Evolutionary conservation across 2,113 vertebrate genomes (phyloP), one percentile per base, ranked within the genome.

Genomic region (Xyliphius kryptos): DNA sequence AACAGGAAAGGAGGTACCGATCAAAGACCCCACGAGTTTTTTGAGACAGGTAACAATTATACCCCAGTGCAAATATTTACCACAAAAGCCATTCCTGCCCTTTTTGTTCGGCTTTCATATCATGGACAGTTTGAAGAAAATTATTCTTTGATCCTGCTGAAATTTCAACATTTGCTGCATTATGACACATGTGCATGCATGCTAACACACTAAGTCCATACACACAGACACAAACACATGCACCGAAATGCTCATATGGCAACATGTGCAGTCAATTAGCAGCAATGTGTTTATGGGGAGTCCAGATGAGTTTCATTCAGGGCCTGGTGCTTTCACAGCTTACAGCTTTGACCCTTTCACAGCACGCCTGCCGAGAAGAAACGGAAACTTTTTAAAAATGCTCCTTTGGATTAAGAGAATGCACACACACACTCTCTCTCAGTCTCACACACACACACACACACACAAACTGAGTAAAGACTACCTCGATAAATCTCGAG

Each of bases 21-120:
- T n/a, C n/a, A n/a, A n/a, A n/a, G n/a, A n/a, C n/a, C n/a, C n/a
- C n/a, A n/a, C n/a, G n/a, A n/a, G n/a, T n/a, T n/a, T n/a, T n/a
- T n/a, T n/a, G n/a, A n/a, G n/a, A n/a, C n/a, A n/a, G n/a, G n/a
- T n/a, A n/a, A n/a, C n/a, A n/a, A n/a, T n/a, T n/a, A n/a, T n/a
- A n/a, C n/a, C n/a, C n/a, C 83, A 74, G 87, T 88, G 87, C 87
- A 88, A 89, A 91, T 88, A 87, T 90, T 89, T 89, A 67, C 82
- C 80, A 80, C 85, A 86, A 87, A n/a, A 85, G 83, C 84, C 76
- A 86, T 76, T 59, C 84, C 75, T n/a, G n/a, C 83, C 81, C 84
- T 81, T 86, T 78, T 76, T 81, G 78, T 83, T 44, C 73, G 73
- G 80, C 66, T 80, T 87, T 85, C 81, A 83, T 81, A 83, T 86